Base-by-base conservation (phyloP, 2,888 invertebrate species). In the Temnothorax unifasciatus region DNA sequence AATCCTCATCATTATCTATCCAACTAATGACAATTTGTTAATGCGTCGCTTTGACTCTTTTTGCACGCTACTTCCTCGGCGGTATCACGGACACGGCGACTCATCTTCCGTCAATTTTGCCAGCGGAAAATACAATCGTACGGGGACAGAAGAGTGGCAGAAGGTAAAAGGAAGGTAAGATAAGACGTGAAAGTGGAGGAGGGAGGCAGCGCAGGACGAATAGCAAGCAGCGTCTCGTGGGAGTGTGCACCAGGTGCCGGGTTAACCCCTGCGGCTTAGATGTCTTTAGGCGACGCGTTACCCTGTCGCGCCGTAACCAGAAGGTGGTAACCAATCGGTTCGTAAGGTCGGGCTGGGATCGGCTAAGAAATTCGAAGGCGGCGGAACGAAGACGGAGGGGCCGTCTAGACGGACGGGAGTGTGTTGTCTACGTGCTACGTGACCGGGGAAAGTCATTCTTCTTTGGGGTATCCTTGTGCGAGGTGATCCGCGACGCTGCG, bases 241-340 rank as follows among this genome's bases (percentile, higher is more conserved):
- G 94, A 92, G 90, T 90, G 92, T 91, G 94, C 94, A 94, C 94
- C 94, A 95, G 94, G 94, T 95, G 94, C 91, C 86, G 92, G 93
- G 93, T 93, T 93, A 94, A 94, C 92, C 93, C 92, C 91, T 88
- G 90, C 89, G 93, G 93, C 93, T 93, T 93, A 93, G 93, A 91
- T 90, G 90, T 92, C 92, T 92, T 89, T 89, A 90, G 91, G 88
- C 88, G 89, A 89, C 90, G 92, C 91, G 91, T 91, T 92, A 90
- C 89, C 87, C 90, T 90, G 90, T 90, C 89, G 88, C 84, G 86
- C 57, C 86, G 89, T 86, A 86, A 83, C 87, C 91, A 87, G 86
- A 89, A 88, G 86, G 88, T 88, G 89, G 89, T 88, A 91, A 91
- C 91, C 92, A 89, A 91, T 88, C 89, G 88, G 88, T 89, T 85